Percentiles rank a stretch among this genome's conserved stretches.
Conservation (phyloP, 2,888 invertebrate species). For the Malacosoma neustria region DNA sequence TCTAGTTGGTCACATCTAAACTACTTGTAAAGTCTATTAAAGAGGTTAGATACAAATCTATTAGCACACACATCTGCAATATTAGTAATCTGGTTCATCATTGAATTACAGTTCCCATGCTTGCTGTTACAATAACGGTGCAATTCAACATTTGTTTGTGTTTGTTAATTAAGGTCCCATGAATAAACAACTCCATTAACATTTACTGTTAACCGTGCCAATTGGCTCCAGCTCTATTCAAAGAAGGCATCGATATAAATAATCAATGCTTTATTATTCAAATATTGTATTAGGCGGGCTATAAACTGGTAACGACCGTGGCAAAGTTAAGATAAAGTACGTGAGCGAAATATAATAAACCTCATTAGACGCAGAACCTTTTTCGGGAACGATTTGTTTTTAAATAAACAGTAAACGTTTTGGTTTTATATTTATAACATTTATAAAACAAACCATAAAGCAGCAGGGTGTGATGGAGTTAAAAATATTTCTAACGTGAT, state of each 20-base stretch:
- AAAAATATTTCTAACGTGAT: too few species aligned
- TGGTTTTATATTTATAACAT: neutral
- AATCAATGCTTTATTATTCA: slow-evolving; percentile 57
- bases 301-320: slow-evolving; percentile 5
- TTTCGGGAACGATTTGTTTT: neutral
- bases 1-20: too few species aligned
- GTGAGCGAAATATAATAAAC: neutral
- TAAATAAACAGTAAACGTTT: neutral
- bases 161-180: neutral
- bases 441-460: too few species aligned
- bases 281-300: slow-evolving; percentile 28
- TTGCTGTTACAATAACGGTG: neutral
- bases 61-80: too few species aligned
- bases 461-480: too few species aligned
- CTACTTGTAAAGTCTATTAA: too few species aligned
- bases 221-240: slow-evolving; percentile 30
- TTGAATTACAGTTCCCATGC: too few species aligned
- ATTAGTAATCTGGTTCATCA: too few species aligned
- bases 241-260: slow-evolving; percentile 51
- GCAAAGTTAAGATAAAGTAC: slow-evolving; percentile 2
- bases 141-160: neutral
- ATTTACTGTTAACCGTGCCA: slow-evolving; percentile 53
- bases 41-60: too few species aligned
- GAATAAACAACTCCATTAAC: slow-evolving; percentile 31
- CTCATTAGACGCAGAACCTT: neutral